Conservation (phyloP, 2,113 vertebrate genomes). For the Misgurnus anguillicaudatus region DNA sequence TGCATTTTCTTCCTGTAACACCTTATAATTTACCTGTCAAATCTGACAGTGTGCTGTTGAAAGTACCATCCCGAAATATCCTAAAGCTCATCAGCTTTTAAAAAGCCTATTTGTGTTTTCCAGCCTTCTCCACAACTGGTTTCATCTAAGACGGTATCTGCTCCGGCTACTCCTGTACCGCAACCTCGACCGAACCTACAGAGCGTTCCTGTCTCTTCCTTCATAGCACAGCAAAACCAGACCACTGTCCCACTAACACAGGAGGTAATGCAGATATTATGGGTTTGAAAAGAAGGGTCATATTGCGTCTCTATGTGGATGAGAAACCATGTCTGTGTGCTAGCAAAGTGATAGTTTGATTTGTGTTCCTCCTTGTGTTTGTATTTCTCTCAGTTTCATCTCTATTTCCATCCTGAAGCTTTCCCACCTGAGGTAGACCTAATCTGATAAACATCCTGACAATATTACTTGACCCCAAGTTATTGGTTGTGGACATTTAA, state of each 20-base stretch:
- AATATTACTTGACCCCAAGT: no score
- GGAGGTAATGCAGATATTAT: slow-evolving; percentile 54
- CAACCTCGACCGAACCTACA: slow-evolving; percentile 57
- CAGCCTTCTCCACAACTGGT: slow-evolving; percentile 45
- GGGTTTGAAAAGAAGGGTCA: neutral
- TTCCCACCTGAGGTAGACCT: slow-evolving; percentile 67
- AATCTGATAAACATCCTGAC: slow-evolving; percentile 36
- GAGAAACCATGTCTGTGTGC: neutral
- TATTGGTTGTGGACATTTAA: neutral
- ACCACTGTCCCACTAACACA: slow-evolving; percentile 63
- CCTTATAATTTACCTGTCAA: slow-evolving; percentile 19
- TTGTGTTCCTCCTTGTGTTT: slow-evolving; percentile 59
- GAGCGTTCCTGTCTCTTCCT: slow-evolving; percentile 57
- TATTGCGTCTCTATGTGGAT: neutral
- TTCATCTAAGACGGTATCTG: slow-evolving; percentile 63
- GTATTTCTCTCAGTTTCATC: slow-evolving; percentile 65
- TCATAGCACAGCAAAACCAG: slow-evolving; percentile 53
- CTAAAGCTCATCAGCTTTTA: neutral
- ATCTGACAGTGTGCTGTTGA: neutral
- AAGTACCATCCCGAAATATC: neutral
- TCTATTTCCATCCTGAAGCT: slow-evolving; percentile 66
- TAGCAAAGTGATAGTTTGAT: slow-evolving; percentile 50
- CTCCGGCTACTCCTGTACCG: slow-evolving; percentile 63
- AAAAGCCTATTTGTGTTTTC: slow-evolving; percentile 48
- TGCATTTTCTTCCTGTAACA: slow-evolving; percentile 3